Evolutionary conservation across 1,140 invertebrate species (phyloP).

Genomic region (Aphidius gifuensis): DNA sequence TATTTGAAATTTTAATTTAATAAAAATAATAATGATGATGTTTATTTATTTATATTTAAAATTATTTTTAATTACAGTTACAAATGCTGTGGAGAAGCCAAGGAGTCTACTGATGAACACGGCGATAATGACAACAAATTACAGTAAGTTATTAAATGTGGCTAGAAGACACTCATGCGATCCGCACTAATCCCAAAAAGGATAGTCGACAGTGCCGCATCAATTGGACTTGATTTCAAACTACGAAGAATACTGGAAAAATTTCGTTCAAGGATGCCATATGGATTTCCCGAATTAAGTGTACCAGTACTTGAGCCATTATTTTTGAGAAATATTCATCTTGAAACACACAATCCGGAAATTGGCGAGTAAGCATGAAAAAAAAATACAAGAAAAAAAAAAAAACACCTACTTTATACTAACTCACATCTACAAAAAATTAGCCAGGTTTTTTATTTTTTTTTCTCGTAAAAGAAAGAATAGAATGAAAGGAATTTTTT

Average conservation of each 20-base stretch:
- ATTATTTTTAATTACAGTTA: conserved; percentile 36
- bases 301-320: conserved; percentile 45
- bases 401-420: background rate
- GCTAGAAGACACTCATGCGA: conserved; percentile 7
- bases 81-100: conserved; percentile 45
- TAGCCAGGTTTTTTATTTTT: no score
- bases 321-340: conserved; percentile 34
- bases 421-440: background rate
- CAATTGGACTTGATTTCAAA: conserved; percentile 47
- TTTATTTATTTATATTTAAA: conserved; percentile 7
- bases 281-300: conserved; percentile 45
- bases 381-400: background rate
- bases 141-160: conserved; percentile 41
- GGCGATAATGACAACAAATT: conserved; percentile 44
- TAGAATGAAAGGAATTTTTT: no score
- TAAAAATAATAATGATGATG: background rate
- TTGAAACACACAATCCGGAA: no score
- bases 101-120: conserved; percentile 45
- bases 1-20: no score
- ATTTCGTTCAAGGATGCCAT: conserved; percentile 42
- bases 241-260: conserved; percentile 45
- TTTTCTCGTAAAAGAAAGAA: no score
- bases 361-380: conserved; percentile 42
- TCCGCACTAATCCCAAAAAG: conserved; percentile 40
- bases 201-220: conserved; percentile 50